Evolutionary conservation across 2,797 vertebrate species (phyloP), one percentile per base, ranked within the genome.

Genomic region (Pygocentrus nattereri): DNA sequence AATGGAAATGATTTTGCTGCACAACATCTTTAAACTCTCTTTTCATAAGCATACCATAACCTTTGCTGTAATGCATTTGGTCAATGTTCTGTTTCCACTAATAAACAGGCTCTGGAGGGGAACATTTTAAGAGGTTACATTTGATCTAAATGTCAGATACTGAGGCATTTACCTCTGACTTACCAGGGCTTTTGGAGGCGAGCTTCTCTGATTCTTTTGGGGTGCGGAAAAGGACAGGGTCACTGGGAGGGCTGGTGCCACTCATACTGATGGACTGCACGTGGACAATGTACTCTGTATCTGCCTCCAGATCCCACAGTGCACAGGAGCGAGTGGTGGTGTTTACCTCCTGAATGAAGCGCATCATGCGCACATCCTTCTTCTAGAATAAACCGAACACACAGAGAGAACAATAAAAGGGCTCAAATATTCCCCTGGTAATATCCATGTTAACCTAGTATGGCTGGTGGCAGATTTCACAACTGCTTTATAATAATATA

Each of bases 281-380:
- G 0, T 98, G 97, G 76, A 99, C 95, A 0, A 98, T 98, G 90
- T 98, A 99, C 87, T 98, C 97, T 0, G 97, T 98, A 92, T 98
- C 97, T 91, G 98, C 96, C 77, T 98, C 96, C 90, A 99, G 93
- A 87, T 98, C 97, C 97, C 97, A 98, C 85, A 99, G 90, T 72
- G 95, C 96, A 76, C 97, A 99, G 4, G 97, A 98, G 87, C 96
- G 97, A 0, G 96, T 98, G 91, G 97, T 98, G 87, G 97, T 98
- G 94, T 99, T 99, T 89, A 98, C 96, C 84, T 99, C 97, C 93
- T 98, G 97, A 93, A 98, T 99, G 93, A 98, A 97, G 81, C 97
- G 94, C 90, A 98, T 92, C 97, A 97, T 99, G 85, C 96, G 94
- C 54, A 97, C 96, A 2, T 98, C 97, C 90, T 98, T 99, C 89